These are phyloP conservation scores for Aleadryas rufinucha DNA, from an alignment of 2,113 vertebrate genomes.

Conservation along the genomic window DNA sequence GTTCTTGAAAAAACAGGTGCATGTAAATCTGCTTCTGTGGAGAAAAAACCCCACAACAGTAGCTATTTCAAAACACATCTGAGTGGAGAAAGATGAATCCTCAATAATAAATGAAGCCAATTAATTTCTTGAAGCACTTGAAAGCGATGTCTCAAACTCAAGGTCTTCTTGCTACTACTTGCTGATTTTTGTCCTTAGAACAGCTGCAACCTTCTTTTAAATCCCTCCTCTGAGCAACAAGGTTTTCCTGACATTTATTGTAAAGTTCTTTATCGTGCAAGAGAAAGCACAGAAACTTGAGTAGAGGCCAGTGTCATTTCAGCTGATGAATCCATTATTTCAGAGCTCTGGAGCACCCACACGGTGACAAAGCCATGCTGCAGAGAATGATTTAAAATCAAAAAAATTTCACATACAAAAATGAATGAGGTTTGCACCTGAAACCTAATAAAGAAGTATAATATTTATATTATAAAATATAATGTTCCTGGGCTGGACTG, in stretches of 20 bases:
- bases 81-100: neutral
- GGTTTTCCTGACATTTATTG: neutral
- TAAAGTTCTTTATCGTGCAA: neutral
- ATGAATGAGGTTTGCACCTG: neutral
- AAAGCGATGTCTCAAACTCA: neutral
- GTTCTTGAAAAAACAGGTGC: neutral
- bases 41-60: accelerated
- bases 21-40: neutral
- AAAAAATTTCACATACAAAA: neutral
- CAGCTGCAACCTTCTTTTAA: neutral
- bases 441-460: neutral
- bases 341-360: neutral
- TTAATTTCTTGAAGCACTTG: neutral
- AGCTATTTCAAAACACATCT: neutral
- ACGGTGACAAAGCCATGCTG: neutral
- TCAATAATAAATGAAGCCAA: neutral
- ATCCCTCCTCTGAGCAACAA: neutral
- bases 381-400: neutral
- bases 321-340: neutral
- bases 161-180: neutral
- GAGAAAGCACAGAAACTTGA: neutral
- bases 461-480: neutral
- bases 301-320: neutral
- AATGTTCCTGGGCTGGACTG: neutral
- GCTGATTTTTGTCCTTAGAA: neutral